phyloP scores from a whole-genome alignment of 2,113 vertebrate genomes.

The Colinus virginianus region DNA sequence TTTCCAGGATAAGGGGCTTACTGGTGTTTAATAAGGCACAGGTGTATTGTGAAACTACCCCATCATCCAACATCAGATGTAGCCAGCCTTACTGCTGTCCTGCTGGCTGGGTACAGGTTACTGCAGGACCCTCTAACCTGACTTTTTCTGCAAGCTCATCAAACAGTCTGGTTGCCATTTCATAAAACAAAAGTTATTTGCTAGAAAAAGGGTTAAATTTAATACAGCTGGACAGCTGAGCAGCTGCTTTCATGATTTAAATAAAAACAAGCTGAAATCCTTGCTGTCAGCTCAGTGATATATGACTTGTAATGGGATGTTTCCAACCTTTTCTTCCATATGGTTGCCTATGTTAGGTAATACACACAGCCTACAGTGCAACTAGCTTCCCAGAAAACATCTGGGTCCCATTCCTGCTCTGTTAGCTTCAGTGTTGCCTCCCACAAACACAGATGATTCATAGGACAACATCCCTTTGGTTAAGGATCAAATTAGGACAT shows the following conservation, averaged over 20 bases:
- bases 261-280: constrained; percentile 92
- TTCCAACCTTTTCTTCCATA: constrained; percentile 90
- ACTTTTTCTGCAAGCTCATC: constrained; percentile 43
- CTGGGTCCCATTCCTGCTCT: constrained; percentile 83
- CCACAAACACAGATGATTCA: constrained; percentile 82
- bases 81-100: constrained; percentile 28
- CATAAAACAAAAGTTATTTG: constrained; percentile 75
- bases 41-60: constrained; percentile 24
- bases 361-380: constrained; percentile 81
- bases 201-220: constrained; percentile 85
- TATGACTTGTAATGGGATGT: constrained; percentile 93
- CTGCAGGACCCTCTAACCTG: constrained; percentile 40
- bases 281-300: constrained; percentile 90
- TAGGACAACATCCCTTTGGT: constrained; percentile 77
- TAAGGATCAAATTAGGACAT: constrained; percentile 78
- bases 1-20: neutral
- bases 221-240: constrained; percentile 82
- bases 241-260: constrained; percentile 94
- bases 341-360: constrained; percentile 87
- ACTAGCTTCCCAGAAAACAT: constrained; percentile 79
- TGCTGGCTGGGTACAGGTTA: constrained; percentile 33
- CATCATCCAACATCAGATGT: constrained; percentile 37
- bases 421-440: constrained; percentile 75
- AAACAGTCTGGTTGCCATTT: constrained; percentile 49
- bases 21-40: neutral